Evolutionary conservation across 92 coral and sea anemone genomes (phyloP).

Genomic region (Pocillopora grandis): DNA sequence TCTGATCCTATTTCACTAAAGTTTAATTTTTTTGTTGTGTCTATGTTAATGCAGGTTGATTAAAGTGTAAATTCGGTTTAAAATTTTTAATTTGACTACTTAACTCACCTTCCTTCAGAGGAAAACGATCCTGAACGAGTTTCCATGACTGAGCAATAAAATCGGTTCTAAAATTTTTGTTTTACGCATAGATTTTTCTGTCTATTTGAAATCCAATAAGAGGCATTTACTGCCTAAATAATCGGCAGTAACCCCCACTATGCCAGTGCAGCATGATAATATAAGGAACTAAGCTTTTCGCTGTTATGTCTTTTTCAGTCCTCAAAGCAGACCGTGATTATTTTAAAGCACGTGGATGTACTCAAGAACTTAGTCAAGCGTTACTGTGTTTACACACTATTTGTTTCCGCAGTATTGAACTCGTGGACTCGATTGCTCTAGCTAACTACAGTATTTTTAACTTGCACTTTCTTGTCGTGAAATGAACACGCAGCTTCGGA

Average conservation of each 20-base stretch:
- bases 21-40: background rate
- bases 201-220: too few relatives aligned
- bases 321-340: background rate
- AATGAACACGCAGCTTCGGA: background rate
- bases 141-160: too few relatives aligned
- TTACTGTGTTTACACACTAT: conserved; percentile 4
- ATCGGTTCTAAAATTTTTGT: too few relatives aligned
- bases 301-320: background rate
- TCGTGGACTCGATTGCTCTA: background rate
- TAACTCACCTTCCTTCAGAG: background rate
- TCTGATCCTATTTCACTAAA: too few relatives aligned
- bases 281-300: background rate
- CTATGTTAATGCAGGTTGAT: background rate
- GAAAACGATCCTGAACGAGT: background rate
- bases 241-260: too few relatives aligned
- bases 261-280: background rate
- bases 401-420: background rate
- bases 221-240: too few relatives aligned
- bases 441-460: background rate
- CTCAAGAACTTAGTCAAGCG: conserved; percentile 18
- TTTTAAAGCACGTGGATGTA: conserved; percentile 18
- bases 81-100: background rate
- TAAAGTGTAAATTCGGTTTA: background rate
- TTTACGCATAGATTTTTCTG: too few relatives aligned
- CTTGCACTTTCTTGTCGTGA: background rate